phyloP scores from a whole-genome alignment of 1,140 invertebrate species.

The Holotrichia oblita region DNA sequence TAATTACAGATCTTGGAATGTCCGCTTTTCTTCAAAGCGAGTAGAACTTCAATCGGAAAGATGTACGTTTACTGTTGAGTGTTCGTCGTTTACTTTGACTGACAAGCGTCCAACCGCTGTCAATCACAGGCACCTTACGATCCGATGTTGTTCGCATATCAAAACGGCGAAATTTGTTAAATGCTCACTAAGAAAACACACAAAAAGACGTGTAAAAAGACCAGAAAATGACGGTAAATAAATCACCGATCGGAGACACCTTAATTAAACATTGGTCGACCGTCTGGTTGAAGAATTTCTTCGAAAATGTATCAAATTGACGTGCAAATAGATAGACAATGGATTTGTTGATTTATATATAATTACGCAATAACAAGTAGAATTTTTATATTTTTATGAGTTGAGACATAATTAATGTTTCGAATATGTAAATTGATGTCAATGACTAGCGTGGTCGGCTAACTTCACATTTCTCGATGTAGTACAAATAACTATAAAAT shows the following conservation, averaged over 20 bases:
- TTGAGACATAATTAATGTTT: no score
- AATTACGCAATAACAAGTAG: no score
- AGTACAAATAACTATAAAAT: no score
- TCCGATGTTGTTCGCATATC: constrained; percentile 30
- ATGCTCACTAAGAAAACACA: constrained; percentile 15
- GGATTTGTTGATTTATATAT: no score
- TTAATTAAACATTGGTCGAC: constrained; percentile 6
- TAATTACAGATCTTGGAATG: background rate
- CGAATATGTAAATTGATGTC: no score
- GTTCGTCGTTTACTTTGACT: constrained; percentile 21
- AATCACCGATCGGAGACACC: constrained; percentile 15
- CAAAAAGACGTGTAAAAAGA: constrained; percentile 6
- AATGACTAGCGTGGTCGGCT: no score
- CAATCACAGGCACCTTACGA: constrained; percentile 27
- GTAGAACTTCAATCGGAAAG: background rate
- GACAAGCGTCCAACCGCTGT: constrained; percentile 18
- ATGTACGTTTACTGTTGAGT: constrained; percentile 5
- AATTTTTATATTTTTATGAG: no score
- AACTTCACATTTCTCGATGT: no score
- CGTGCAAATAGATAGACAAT: background rate
- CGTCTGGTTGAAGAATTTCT: background rate
- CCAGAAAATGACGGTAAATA: constrained; percentile 10
- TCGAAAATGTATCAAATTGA: background rate
- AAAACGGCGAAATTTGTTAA: constrained; percentile 29
- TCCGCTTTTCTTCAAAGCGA: background rate